Evolutionary conservation across 2,888 invertebrate species (phyloP).

Genomic region (Eristalis tenax): DNA sequence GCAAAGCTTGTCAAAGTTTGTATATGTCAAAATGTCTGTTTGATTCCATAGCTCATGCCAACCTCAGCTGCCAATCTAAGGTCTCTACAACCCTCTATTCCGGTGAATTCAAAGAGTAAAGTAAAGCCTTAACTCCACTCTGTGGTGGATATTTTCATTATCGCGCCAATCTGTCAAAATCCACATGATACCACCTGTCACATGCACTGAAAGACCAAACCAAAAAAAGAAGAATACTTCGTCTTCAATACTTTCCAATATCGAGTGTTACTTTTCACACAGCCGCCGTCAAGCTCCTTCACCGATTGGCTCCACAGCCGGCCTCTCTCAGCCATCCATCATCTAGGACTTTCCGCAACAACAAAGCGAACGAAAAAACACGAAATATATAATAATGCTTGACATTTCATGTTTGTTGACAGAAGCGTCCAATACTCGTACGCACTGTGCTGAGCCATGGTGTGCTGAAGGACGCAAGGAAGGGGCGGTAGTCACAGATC

Average conservation of each 20-base stretch:
- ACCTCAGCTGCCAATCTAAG: not conserved
- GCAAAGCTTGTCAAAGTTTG: too few species aligned
- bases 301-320: not conserved
- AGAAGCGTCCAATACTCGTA: not conserved
- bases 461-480: not conserved
- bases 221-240: not conserved
- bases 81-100: not conserved
- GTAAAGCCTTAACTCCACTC: not conserved
- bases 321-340: not conserved
- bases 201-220: not conserved
- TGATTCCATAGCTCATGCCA: too few species aligned
- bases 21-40: too few species aligned
- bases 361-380: not conserved
- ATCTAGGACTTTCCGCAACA: not conserved
- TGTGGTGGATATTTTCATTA: not conserved
- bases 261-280: not conserved
- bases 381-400: conserved; percentile 1
- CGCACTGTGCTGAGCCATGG: not conserved
- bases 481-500: not conserved
- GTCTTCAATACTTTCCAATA: not conserved
- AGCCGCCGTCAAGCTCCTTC: not conserved
- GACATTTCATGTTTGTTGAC: conserved; percentile 13
- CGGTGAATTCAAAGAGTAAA: not conserved
- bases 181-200: not conserved
- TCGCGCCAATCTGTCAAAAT: not conserved